phyloP scores from a whole-genome alignment of 2,888 invertebrate genomes.

The Xestia c-nigrum region DNA sequence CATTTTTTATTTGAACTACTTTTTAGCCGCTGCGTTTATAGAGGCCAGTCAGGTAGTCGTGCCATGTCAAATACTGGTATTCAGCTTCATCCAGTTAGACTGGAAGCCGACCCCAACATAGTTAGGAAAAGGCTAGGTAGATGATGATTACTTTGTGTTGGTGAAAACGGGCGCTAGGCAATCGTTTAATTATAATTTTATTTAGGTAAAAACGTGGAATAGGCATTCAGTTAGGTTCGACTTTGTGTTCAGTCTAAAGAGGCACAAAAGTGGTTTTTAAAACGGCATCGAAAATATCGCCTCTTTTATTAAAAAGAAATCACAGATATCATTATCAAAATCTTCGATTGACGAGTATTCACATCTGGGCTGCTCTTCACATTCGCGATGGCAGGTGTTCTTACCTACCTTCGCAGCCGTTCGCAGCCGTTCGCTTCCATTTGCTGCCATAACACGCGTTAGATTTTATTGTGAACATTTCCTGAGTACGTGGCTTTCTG shows the following conservation, averaged over 20 bases:
- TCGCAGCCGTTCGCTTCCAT: conserved; percentile 1
- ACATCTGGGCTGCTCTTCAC: conserved; percentile 6
- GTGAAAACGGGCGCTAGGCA: not conserved
- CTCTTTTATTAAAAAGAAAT: conserved; percentile 9
- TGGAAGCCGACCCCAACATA: too few relatives aligned
- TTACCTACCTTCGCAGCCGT: conserved; percentile 25
- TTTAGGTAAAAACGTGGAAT: not conserved
- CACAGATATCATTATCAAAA: conserved; percentile 14
- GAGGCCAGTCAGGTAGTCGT: too few relatives aligned
- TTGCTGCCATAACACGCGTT: conserved; percentile 42
- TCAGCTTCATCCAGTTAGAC: too few relatives aligned
- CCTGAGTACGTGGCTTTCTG: conserved; percentile 46
- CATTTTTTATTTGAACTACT: too few relatives aligned
- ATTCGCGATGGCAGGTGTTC: conserved; percentile 46
- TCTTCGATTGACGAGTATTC: conserved; percentile 4
- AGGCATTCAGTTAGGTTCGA: not conserved
- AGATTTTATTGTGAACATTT: conserved; percentile 64
- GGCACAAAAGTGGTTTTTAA: not conserved
- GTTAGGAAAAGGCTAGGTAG: too few relatives aligned
- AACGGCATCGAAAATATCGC: not conserved
- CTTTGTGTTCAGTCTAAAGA: not conserved
- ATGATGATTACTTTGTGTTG: not conserved
- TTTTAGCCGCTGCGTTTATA: too few relatives aligned
- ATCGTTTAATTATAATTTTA: too few relatives aligned
- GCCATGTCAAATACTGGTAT: too few relatives aligned